Evolutionary conservation across 2,797 vertebrate species (phyloP), one percentile per base, ranked within the genome.

Genomic region (Oreochromis mossambicus): DNA sequence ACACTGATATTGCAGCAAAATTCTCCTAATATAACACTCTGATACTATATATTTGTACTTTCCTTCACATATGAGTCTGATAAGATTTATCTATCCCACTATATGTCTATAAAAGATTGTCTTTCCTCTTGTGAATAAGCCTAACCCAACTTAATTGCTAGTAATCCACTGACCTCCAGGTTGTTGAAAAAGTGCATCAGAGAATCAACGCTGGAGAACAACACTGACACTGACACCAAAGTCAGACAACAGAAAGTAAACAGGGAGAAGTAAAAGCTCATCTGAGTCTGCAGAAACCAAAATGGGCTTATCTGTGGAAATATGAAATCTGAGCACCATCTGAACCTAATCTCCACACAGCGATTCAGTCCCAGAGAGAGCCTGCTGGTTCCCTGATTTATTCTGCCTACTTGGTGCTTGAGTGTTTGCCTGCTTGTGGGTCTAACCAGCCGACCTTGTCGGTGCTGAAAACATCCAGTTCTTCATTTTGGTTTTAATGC

Each of bases 341-440:
- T 95, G 88, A 95, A 94, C 90, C 91, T 93, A 91, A 95, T 94
- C 91, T 94, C 90, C 85, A 87, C 91, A 90, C 90, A 92, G 85
- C 91, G 80, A 94, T 91, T 90, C 89, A 91, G 81, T 93, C 89
- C 92, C 92, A 90, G 85, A 93, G 85, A 92, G 91, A 75, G 87
- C 80, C 81, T 36, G 85, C 91, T 92, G 93, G 93, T 92, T 94
- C 93, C 84, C 89, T 92, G 91, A 91, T 88, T 91, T 84, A 87
- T 79, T 89, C 77, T 38, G 21, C 75, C 24, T 78, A 54, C 81
- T 85, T 85, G 82, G 54, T 83, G 51, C 77, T 83, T 61, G 51
- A 82, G 54, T 43, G 81, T 79, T 54, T 21, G 51, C 12, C 41
- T 76, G 14, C 55, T 32, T 76, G 78, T 51, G 41, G 6, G 15